Percentiles rank a stretch among this genome's conserved stretches.
phyloP scores from a whole-genome alignment of 2,888 invertebrate species.

The Nomada fabriciana region DNA sequence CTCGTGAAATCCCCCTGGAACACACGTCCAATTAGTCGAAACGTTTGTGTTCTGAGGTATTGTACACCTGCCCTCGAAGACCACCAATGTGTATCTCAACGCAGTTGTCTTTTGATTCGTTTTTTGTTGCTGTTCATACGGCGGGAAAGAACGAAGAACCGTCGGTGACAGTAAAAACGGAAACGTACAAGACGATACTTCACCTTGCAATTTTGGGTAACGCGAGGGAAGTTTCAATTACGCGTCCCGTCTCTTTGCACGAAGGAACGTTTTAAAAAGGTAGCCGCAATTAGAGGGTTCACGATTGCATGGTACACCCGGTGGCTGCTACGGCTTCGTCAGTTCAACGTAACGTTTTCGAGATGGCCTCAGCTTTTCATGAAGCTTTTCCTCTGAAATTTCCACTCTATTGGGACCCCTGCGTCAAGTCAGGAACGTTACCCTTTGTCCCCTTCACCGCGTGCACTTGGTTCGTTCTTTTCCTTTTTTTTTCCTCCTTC shows the following conservation, averaged over 20 bases:
- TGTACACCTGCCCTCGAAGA: not conserved
- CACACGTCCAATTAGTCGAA: slow-evolving; percentile 2
- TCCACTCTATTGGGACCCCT: not conserved
- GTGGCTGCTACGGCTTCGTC: not conserved
- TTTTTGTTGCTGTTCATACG: too few relatives aligned
- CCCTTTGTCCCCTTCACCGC: not conserved
- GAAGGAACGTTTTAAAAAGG: not conserved
- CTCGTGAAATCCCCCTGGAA: not conserved
- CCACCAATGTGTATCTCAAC: not conserved
- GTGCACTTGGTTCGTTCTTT: not conserved
- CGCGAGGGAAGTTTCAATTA: slow-evolving; percentile 15
- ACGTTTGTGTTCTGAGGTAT: not conserved
- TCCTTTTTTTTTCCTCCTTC: too few relatives aligned
- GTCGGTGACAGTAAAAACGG: not conserved
- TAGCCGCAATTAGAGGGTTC: slow-evolving; percentile 8
- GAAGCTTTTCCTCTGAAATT: not conserved
- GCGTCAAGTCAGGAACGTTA: slow-evolving; percentile 2
- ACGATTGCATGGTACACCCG: not conserved
- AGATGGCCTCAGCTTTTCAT: slow-evolving; percentile 1
- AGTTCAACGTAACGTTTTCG: slow-evolving; percentile 7
- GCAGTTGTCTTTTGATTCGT: not conserved
- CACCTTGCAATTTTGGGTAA: slow-evolving; percentile 4
- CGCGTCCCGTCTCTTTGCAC: not conserved
- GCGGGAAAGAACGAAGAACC: not conserved
- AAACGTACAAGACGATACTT: not conserved